A percentile compares a stretch with the other conserved stretches of the same genome.
These are phyloP conservation scores for Ctenosaura bakeri DNA, from an alignment of 2,797 vertebrate species.

Conservation along the genomic window DNA sequence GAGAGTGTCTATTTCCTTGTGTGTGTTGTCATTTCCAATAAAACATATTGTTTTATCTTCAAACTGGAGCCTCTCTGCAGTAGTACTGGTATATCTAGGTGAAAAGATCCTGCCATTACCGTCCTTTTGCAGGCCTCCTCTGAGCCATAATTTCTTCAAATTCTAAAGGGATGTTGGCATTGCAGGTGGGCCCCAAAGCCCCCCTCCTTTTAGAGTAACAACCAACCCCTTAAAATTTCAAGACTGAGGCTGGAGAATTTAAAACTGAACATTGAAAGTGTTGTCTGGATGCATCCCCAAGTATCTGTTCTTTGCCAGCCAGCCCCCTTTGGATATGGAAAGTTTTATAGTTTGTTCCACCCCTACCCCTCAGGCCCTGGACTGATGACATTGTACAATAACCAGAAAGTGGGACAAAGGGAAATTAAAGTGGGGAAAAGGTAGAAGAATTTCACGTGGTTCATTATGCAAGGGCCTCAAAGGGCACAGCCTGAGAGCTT, in stretches of 20 bases:
- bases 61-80: too few species aligned
- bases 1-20: too few species aligned
- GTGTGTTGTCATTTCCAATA: too few species aligned
- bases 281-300: neutral
- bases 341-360: neutral
- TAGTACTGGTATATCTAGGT: too few species aligned
- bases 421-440: neutral
- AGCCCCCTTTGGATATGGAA: neutral
- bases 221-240: neutral
- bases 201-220: too few species aligned
- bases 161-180: too few species aligned
- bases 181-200: too few species aligned
- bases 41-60: too few species aligned
- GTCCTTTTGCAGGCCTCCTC: too few species aligned
- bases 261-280: neutral
- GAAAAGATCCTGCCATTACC: too few species aligned
- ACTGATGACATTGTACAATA: neutral
- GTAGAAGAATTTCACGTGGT: neutral
- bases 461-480: rapidly evolving
- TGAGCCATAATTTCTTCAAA: too few species aligned
- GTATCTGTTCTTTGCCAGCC: neutral
- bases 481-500: neutral
- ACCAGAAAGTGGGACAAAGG: rapidly evolving
- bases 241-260: too few species aligned
- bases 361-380: neutral